Evolutionary conservation across 2,888 invertebrate genomes (phyloP).

Genomic region (Prosapia bicincta): DNA sequence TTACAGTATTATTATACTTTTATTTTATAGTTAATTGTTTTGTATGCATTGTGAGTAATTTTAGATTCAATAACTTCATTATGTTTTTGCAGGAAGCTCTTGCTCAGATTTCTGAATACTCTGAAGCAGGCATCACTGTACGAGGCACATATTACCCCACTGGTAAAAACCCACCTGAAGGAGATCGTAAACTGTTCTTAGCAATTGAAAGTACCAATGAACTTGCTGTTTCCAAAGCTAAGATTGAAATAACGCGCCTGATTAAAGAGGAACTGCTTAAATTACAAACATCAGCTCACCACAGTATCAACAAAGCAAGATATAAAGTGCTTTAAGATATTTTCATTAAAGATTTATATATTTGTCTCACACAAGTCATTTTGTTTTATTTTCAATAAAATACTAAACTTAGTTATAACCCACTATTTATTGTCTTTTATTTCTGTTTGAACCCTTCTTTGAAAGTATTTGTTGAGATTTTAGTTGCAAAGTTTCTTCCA

Average conservation of each 20-base stretch:
- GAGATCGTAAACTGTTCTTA: slow-evolving; percentile 92
- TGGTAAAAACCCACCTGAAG: slow-evolving; percentile 86
- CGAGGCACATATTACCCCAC: slow-evolving; percentile 93
- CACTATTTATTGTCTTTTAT: background rate
- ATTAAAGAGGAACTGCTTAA: slow-evolving; percentile 97
- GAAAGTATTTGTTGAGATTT: too few species aligned
- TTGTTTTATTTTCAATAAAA: background rate
- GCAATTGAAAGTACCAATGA: slow-evolving; percentile 99
- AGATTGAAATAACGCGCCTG: slow-evolving; percentile 94
- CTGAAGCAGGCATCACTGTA: slow-evolving; percentile 98
- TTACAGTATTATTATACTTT: too few species aligned
- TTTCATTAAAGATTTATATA: background rate
- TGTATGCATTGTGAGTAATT: too few species aligned
- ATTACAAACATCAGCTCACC: slow-evolving; percentile 80
- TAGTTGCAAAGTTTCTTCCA: too few species aligned
- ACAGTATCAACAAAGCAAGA: slow-evolving; percentile 63
- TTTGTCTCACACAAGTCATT: background rate
- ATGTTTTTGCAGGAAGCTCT: slow-evolving; percentile 77
- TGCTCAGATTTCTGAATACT: slow-evolving; percentile 97
- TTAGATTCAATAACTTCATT: too few species aligned
- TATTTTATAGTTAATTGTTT: too few species aligned
- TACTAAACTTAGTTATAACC: background rate
- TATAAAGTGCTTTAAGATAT: slow-evolving; percentile 40
- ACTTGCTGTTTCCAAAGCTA: slow-evolving; percentile 91
- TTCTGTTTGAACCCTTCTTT: too few species aligned